Base-by-base conservation (phyloP, 2,888 invertebrate species). In the Macrophya alboannulata region DNA sequence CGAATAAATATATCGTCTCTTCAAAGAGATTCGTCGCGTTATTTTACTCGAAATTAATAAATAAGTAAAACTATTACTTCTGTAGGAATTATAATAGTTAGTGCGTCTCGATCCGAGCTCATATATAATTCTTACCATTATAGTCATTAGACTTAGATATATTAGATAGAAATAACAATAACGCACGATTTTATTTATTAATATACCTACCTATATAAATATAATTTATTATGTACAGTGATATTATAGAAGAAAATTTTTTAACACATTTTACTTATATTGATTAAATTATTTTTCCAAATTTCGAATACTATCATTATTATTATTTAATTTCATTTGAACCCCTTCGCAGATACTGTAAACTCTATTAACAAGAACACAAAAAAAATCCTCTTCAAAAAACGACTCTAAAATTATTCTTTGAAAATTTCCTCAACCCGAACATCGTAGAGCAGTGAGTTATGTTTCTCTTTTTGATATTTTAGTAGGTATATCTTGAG, bases 211-310 rank as follows among this genome's bases (percentile, higher is more conserved):
- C 9, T 62, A 0, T 10, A 71, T 37, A 17, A 17, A 9, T 43
- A 43, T 62, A 62, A 79, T 59, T 43, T 43, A 71, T 21, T 8
- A 31, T 76, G 48, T 72, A 72, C 51, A 77, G 76, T 77, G 76
- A 81, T 81, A 81, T 62, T 59, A 62, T 62, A 31, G 37, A n/a
- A 31, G 9, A 48, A 31, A n/a, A n/a, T n/a, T 31, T 62, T 81
- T n/a, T 6, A 79, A n/a, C n/a, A 65, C 9, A 68, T 40, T 40
- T 40, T 59, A 59, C n/a, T n/a, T 5, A 62, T 51, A 6, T 45
- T 21, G 1, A 79, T 55, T 79, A 55, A 55, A 79, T 25, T 59
- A 37, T 55, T 21, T 15, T 55, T 51, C 3, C 37, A 76, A 25
- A 48, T 48, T 62, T 9, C 21, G 3, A 62, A 55, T 76, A 51